These are phyloP conservation scores for Callopanchax toddi DNA, from an alignment of 2,113 vertebrate species.

Conservation along the genomic window DNA sequence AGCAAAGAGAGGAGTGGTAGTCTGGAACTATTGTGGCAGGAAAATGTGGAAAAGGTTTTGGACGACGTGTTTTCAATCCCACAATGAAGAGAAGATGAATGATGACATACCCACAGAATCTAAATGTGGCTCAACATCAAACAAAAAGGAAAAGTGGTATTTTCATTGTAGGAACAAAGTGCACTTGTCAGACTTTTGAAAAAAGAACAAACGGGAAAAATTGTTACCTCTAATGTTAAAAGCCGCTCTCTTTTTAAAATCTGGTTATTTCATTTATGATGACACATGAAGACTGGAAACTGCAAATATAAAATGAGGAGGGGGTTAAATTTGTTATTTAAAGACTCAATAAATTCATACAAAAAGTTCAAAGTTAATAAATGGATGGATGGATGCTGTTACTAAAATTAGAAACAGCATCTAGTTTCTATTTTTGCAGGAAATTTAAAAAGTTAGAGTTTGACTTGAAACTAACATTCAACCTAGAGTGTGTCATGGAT, in stretches of 20 bases:
- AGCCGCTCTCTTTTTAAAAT: too few species aligned
- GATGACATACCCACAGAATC: not conserved
- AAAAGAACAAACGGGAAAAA: not conserved
- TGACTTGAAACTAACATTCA: not conserved
- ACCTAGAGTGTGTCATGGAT: too few species aligned
- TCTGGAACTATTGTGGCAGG: not conserved
- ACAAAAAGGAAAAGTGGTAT: not conserved
- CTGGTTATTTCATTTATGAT: too few species aligned
- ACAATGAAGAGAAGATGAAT: not conserved
- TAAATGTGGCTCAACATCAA: conserved; percentile 2
- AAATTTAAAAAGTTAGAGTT: too few species aligned
- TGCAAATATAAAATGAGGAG: too few species aligned
- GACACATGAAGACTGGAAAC: too few species aligned
- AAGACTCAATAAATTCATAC: too few species aligned
- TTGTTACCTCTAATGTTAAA: too few species aligned
- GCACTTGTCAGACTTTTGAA: not conserved
- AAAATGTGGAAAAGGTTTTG: conserved; percentile 12
- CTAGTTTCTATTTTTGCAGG: too few species aligned
- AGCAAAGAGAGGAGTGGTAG: not conserved
- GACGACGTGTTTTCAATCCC: conserved; percentile 10
- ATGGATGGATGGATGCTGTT: too few species aligned
- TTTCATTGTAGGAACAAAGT: not conserved
- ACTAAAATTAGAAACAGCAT: too few species aligned
- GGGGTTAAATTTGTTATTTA: too few species aligned
- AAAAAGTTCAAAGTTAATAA: not conserved